Evolutionary conservation across 2,888 invertebrate species (phyloP).

Genomic region (Chelonus formosanus): DNA sequence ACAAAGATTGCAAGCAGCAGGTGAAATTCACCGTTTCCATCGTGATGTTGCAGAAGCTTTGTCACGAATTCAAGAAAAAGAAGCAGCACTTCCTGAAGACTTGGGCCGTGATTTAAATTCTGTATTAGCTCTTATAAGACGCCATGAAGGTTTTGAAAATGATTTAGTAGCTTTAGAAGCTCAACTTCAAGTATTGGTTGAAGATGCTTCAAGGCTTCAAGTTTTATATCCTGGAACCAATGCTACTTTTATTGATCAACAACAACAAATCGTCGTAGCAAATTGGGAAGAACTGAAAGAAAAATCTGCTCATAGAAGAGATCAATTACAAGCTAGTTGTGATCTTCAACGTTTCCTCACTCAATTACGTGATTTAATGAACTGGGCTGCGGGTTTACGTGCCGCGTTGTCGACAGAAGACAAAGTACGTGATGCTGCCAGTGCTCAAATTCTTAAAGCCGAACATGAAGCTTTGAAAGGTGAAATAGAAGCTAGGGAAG

Average conservation of each 20-base stretch:
- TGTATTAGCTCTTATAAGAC: slow-evolving; percentile 81
- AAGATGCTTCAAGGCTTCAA: slow-evolving; percentile 90
- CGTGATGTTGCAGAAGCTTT: slow-evolving; percentile 92
- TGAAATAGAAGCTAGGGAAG: slow-evolving; percentile 90
- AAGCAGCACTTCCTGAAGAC: slow-evolving; percentile 83
- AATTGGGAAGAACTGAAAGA: slow-evolving; percentile 90
- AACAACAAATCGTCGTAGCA: slow-evolving; percentile 84
- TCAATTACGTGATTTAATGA: slow-evolving; percentile 84
- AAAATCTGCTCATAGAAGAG: slow-evolving; percentile 80
- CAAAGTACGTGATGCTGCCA: slow-evolving; percentile 82
- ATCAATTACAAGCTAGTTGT: slow-evolving; percentile 84
- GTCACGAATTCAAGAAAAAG: slow-evolving; percentile 89
- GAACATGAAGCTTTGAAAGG: slow-evolving; percentile 85
- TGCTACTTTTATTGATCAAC: slow-evolving; percentile 86
- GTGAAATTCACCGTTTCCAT: slow-evolving; percentile 97
- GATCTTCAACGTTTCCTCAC: slow-evolving; percentile 90
- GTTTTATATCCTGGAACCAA: slow-evolving; percentile 90
- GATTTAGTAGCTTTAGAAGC: slow-evolving; percentile 93
- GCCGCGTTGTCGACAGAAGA: slow-evolving; percentile 82
- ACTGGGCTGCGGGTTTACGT: slow-evolving; percentile 85
- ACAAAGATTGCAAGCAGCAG: slow-evolving; percentile 89
- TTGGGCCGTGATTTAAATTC: slow-evolving; percentile 86
- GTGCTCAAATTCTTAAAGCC: slow-evolving; percentile 82
- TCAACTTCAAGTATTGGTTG: slow-evolving; percentile 88
- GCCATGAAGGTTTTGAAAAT: slow-evolving; percentile 93